Evolutionary conservation across 92 coral and sea anemone genomes (phyloP), one percentile per base, ranked within the genome.

Genomic region (Phenganax stokvisi): DNA sequence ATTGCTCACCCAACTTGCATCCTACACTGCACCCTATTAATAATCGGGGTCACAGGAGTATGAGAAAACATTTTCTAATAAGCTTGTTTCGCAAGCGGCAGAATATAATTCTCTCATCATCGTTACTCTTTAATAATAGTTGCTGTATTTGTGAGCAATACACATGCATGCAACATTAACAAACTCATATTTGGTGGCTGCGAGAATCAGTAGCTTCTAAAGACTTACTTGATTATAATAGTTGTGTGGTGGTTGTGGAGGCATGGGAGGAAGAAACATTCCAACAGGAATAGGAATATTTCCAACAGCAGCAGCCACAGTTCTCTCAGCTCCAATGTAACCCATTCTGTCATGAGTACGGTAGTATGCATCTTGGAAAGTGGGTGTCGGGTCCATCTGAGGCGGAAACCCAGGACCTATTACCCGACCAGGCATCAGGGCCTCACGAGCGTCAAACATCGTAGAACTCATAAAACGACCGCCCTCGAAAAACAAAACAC

Each of bases 391-490:
- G 64, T 96, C 99, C 90, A 96, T 96, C 2, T 80, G 54, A 80
- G 87, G 60, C 87, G 99, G 51, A 89, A 92, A 80, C 80, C 91
- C 76, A 89, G 86, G 88, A 53, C 92, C 99, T 30, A 92, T 92
- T 79, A 96, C 89, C 10, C 98, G 87, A 12, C 99, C 99, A 12
- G 96, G 99, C 83, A 92, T 86, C 37, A 96, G 89, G 5, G 97
- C 99, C 66, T 96, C 99, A 13, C 99, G 96, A 28, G 99, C 99
- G 77, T 96, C 99, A 71, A 96, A 96, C 99, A 96, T 96, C 37
- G 99, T 96, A 37, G 90, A 88, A 54, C 97, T 96, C 99, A 96
- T 96, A 88, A 88, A 96, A 53, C 99, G 97, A 56, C 99, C 99
- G 56, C 99, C 99, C 99, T 96, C 12, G 47, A 13, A 0, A 25